Base-by-base conservation (phyloP, 37 sponge, comb jelly and placozoan species). In the Cladorhizidae sp. region DNA sequence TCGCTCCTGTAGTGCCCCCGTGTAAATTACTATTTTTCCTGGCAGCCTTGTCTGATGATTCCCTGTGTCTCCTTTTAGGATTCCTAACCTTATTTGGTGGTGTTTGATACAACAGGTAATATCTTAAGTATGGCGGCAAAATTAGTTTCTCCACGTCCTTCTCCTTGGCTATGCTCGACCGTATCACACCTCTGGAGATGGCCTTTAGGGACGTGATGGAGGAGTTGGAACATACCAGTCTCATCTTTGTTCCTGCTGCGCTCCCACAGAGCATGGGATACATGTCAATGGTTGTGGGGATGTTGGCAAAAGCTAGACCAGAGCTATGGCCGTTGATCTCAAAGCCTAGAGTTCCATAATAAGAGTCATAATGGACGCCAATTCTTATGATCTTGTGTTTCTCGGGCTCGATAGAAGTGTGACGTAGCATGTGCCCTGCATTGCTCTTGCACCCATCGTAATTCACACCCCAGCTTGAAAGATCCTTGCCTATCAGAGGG, bases 251-350 rank as follows among this genome's bases (percentile, higher is more conserved):
- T 21, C 39, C 69, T 23, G 67, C 42, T 40, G 85, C 64, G 62
- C 84, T 79, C 17, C 88, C 67, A 69, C 92, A 92, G 21, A 84
- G 36, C 83, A 92, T 87, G 0, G 92, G 92, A 54, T 87, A 92
- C 26, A 79, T 49, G 32, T 92, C 85, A 25, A 87, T 18, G 31
- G 22, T 51, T 3, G 79, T 33, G 40, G 51, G 58, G 26, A 92
- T 40, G 32, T 76, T 63, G 15, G 63, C 28, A 72, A 63, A 92
- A 29, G 88, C 88, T 28, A 80, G 35, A 0, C 88, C 88, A 23
- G 65, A 57, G 39, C 67, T 40, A 35, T 79, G 57, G 5, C 87
- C 92, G 56, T 92, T 87, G 20, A 92, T 8, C 2, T 74, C 71
- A 59, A 92, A 92, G n/a, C 76, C 72, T 15, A 92, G 56, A 15